Evolutionary conservation across 2,888 invertebrate species (phyloP).

Genomic region (Ormyrus labotus): DNA sequence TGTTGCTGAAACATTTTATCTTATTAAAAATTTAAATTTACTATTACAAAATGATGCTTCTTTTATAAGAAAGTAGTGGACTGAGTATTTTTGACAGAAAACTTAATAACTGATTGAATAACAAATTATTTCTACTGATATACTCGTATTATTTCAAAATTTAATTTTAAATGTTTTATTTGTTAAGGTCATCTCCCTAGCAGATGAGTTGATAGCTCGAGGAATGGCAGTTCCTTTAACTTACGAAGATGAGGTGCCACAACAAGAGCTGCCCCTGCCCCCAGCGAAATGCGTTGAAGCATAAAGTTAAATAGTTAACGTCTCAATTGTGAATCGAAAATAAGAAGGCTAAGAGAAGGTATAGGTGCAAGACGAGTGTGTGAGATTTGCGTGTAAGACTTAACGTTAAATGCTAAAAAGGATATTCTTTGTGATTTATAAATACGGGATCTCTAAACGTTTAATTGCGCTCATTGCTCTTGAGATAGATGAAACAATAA

Average conservation of each 20-base stretch:
- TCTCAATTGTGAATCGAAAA: conserved; percentile 40
- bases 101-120: conserved; percentile 29
- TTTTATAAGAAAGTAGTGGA: conserved; percentile 54
- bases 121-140: neutral
- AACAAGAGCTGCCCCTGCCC: conserved; percentile 32
- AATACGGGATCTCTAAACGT: conserved; percentile 22
- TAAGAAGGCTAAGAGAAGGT: conserved; percentile 14
- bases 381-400: conserved; percentile 43
- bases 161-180: conserved; percentile 54
- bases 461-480: conserved; percentile 38
- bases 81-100: conserved; percentile 45
- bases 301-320: conserved; percentile 47
- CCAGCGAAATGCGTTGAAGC: conserved; percentile 51
- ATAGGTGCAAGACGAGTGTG: conserved; percentile 43
- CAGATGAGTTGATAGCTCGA: conserved; percentile 90
- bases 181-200: conserved; percentile 89
- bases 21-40: conserved; percentile 7
- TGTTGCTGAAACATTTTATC: neutral
- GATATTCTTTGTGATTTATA: conserved; percentile 53
- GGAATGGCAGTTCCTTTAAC: conserved; percentile 87
- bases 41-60: conserved; percentile 38
- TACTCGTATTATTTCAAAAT: conserved; percentile 3
- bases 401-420: conserved; percentile 43
- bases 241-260: conserved; percentile 61
- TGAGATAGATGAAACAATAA: conserved; percentile 37